phyloP scores from a whole-genome alignment of 2,113 vertebrate species.

The Plecturocebus donacophilus region DNA sequence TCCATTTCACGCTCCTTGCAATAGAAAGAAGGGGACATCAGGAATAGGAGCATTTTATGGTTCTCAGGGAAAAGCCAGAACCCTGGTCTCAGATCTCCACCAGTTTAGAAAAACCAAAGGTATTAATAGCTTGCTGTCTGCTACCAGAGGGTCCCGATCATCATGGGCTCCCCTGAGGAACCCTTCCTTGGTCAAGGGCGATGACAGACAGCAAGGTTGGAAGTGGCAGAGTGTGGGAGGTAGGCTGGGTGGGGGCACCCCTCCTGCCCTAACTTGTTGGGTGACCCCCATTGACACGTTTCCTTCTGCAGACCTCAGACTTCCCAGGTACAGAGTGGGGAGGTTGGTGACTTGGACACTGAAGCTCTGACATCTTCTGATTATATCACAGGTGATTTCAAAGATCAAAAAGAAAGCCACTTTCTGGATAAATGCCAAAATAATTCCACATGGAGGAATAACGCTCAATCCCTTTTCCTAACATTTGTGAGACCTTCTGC shows the following conservation, averaged over 20 bases:
- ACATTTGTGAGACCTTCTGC: neutral
- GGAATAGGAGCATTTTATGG: neutral
- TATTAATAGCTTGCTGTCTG: neutral
- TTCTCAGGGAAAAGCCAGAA: neutral
- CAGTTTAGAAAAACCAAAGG: neutral
- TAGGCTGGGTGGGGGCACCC: accelerated
- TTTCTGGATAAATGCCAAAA: neutral
- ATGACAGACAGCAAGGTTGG: accelerated
- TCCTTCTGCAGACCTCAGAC: neutral
- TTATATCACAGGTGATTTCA: neutral
- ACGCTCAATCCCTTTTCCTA: neutral
- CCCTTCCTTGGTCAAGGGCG: neutral
- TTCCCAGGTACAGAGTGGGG: neutral
- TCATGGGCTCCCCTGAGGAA: accelerated
- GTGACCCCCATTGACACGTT: neutral
- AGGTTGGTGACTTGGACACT: accelerated
- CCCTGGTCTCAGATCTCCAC: neutral
- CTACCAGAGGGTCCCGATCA: neutral
- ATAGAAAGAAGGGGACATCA: neutral
- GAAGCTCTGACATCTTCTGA: neutral
- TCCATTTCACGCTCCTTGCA: neutral
- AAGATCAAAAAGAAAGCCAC: neutral
- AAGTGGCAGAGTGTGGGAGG: accelerated
- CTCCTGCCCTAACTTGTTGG: too few species aligned
- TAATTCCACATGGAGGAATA: neutral